Evolutionary conservation across 2,888 invertebrate species (phyloP).

Genomic region (Dynastes hyllus): DNA sequence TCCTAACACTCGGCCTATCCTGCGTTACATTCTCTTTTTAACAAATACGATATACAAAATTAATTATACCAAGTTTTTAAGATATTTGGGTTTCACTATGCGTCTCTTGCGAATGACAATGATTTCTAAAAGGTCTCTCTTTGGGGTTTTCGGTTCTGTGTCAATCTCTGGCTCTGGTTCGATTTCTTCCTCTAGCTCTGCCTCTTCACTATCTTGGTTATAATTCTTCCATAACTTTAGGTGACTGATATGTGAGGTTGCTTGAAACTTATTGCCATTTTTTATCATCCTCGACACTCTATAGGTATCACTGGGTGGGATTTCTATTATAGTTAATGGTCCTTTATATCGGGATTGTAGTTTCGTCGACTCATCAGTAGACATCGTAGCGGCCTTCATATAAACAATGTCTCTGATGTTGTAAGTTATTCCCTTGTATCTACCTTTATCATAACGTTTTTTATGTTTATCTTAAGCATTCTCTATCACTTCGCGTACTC

Average conservation of each 20-base stretch:
- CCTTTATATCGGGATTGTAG: constrained; percentile 14
- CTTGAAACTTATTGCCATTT: not conserved
- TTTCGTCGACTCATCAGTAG: not conserved
- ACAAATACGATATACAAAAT: no score
- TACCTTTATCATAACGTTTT: not conserved
- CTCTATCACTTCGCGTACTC: no score
- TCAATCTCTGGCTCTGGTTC: no score
- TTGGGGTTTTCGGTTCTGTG: no score
- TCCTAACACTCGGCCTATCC: no score
- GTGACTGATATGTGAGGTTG: constrained; percentile 5
- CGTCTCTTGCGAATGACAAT: no score
- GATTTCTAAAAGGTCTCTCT: no score
- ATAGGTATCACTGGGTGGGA: constrained; percentile 30
- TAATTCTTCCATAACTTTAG: not conserved
- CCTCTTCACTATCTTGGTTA: no score
- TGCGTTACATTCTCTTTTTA: no score
- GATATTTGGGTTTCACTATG: no score
- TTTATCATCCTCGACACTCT: not conserved
- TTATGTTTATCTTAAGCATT: not conserved
- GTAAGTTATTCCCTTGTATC: not conserved
- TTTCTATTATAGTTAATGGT: not conserved
- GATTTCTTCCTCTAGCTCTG: no score
- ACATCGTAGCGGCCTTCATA: not conserved
- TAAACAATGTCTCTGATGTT: constrained; percentile 20
- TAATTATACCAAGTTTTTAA: no score